phyloP scores from a whole-genome alignment of 2,797 vertebrate species.

The Microcaecilia unicolor region DNA sequence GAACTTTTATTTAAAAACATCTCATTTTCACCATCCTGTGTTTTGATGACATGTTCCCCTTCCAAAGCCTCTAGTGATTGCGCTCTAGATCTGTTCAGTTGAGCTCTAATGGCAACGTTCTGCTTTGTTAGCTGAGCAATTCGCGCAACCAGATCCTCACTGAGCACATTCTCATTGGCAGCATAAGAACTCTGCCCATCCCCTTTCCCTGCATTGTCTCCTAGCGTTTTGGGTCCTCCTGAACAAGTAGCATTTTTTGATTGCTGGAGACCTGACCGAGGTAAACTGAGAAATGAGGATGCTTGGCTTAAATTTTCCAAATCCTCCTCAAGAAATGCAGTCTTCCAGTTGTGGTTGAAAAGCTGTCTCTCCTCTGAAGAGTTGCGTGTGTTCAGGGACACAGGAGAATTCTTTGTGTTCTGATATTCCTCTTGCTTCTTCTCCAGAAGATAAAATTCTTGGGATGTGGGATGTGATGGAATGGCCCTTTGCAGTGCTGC shows the following conservation, averaged over 20 bases:
- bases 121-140: constrained; percentile 64
- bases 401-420: constrained; percentile 4
- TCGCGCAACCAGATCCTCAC: constrained; percentile 51
- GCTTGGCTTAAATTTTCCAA: constrained; percentile 19
- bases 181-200: constrained; percentile 6
- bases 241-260: not conserved
- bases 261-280: not conserved
- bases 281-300: constrained; percentile 33
- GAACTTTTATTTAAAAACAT: not conserved
- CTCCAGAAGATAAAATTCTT: constrained; percentile 18
- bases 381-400: constrained; percentile 13
- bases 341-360: constrained; percentile 18
- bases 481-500: constrained; percentile 21
- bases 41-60: constrained; percentile 16
- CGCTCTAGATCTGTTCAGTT: constrained; percentile 44
- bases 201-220: not conserved
- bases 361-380: constrained; percentile 17
- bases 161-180: constrained; percentile 15
- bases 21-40: too few species aligned
- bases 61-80: constrained; percentile 20
- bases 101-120: constrained; percentile 65
- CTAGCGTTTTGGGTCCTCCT: not conserved
- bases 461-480: constrained; percentile 22
- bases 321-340: constrained; percentile 28
- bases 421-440: too few species aligned